phyloP scores from a whole-genome alignment of 2,113 vertebrate genomes.

The Vombatus ursinus region DNA sequence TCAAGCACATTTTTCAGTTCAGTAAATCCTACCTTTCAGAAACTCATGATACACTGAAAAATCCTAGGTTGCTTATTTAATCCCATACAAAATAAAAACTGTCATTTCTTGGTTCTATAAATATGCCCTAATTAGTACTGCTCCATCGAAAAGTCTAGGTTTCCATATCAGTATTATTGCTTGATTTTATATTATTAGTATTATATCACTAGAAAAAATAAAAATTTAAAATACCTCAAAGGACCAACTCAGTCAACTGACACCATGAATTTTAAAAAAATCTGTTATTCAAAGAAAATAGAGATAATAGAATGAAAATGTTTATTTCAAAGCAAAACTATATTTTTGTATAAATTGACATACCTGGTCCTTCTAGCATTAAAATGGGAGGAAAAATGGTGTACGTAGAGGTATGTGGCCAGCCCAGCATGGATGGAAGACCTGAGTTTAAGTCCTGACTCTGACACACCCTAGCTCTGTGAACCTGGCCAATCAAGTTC shows the following conservation, averaged over 20 bases:
- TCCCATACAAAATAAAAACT: neutral
- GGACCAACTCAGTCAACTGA: neutral
- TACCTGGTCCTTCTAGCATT: neutral
- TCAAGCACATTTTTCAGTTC: neutral
- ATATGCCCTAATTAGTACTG: neutral
- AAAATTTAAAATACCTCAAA: neutral
- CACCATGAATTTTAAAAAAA: no score
- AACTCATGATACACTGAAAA: conserved; percentile 29
- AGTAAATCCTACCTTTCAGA: conserved; percentile 19
- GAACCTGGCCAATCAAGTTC: no score
- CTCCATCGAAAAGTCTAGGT: neutral
- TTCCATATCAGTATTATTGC: neutral
- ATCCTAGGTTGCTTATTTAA: conserved; percentile 5
- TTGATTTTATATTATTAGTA: neutral
- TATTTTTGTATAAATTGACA: neutral
- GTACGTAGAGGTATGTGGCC: neutral
- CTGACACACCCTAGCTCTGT: neutral
- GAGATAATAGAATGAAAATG: neutral
- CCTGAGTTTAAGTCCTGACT: neutral
- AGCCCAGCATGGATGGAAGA: neutral
- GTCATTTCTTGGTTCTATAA: neutral
- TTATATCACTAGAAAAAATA: neutral
- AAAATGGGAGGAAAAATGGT: neutral
- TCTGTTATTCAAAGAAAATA: neutral
- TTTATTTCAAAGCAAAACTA: neutral